Base-by-base conservation (phyloP, 1,140 invertebrate genomes). In the Drosophila lacertosa region DNA sequence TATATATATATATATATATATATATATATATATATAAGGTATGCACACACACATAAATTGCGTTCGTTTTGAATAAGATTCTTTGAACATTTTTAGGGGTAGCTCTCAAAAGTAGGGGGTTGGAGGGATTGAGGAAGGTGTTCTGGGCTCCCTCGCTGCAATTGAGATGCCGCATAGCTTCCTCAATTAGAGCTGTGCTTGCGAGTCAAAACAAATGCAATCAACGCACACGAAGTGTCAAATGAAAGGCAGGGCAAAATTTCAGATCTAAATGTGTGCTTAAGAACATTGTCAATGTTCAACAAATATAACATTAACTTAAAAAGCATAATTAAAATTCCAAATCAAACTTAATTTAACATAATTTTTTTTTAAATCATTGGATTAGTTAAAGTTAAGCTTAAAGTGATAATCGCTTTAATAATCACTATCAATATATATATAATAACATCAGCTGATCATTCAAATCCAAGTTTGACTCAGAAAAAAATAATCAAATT, bases 161-260 rank as follows among this genome's bases (percentile, higher is more conserved):
- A 64, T 64, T 64, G 62, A 45, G 16, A 66, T 50, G n/a, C 39
- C 50, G 15, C 58, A 62, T 48, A 37, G 40, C 40, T 53, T 24
- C 60, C 37, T 35, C 62, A 71, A 71, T 71, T 71, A 71, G 60
- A 62, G 68, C 62, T 71, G 58, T 62, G 51, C n/a, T 57, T 50
- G 26, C 68, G 53, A 70, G 60, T 57, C 59, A 64, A 57, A 65
- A 55, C 29, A 68, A 68, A 59, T 32, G 16, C 32, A 48, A 65
- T 57, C 48, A 58, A 58, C 64, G 59, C 54, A 20, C 59, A 42
- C 6, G 5, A 26, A 26, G 24, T 58, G 15, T 3, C 3, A 20
- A 33, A 9, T 16, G 20, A 5, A 24, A 24, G 2, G n/a, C 11
- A 29, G 11, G 6, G 16, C 11, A 22, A 40, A 29, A 29, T 6